These are phyloP conservation scores for Malurus alboscapulatus DNA, from an alignment of 2,113 vertebrate species.

Conservation along the genomic window DNA sequence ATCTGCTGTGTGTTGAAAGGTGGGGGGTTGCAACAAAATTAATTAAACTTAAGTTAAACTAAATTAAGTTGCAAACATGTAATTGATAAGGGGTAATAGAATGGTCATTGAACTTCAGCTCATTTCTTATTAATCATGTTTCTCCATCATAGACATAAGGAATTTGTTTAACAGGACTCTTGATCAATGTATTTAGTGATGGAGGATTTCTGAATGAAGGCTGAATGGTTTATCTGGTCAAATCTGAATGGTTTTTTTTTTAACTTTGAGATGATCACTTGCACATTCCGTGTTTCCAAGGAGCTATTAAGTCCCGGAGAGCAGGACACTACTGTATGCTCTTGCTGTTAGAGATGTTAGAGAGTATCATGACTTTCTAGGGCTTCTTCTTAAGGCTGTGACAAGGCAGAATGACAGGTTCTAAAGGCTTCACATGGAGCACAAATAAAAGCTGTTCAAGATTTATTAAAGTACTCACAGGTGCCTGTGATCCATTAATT, in stretches of 20 bases:
- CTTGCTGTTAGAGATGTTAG: background rate
- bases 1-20: background rate
- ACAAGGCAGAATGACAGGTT: background rate
- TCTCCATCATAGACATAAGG: background rate
- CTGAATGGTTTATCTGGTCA: background rate
- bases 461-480: background rate
- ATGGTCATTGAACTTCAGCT: background rate
- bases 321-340: rapidly evolving
- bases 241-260: background rate
- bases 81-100: background rate
- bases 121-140: background rate
- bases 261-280: background rate
- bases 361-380: background rate
- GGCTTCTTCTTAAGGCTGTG: background rate
- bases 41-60: background rate
- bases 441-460: background rate
- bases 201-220: background rate
- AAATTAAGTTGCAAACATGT: background rate
- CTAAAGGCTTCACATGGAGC: background rate
- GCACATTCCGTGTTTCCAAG: background rate
- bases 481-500: background rate
- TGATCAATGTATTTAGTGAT: background rate
- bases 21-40: background rate
- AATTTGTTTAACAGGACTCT: background rate
- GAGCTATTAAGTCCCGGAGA: background rate